Evolutionary conservation across 2,797 vertebrate species (phyloP), one percentile per base, ranked within the genome.

Genomic region (Galagoides demidoff): DNA sequence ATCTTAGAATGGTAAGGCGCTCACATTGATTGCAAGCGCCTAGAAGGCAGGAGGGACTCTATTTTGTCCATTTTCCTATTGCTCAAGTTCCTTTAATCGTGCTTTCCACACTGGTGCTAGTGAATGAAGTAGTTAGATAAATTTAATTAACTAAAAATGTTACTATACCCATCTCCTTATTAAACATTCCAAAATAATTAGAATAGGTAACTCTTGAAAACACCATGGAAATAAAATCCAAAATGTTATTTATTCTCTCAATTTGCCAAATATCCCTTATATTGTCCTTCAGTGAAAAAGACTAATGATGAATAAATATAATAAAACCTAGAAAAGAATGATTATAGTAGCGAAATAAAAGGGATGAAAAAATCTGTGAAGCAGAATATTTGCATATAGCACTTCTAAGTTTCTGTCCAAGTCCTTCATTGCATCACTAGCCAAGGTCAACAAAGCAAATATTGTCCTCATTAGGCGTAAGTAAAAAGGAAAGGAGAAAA

Each of bases 121-220:
- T 68, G 76, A 92, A 77, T 55, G 81, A 43, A 55, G 12, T 76
- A 43, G n/a, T 66, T 25, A 90, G 90, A 88, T 55, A 84, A 66
- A 81, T 68, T 93, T 81, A 77, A 89, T 70, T 95, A 92, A 43
- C 22, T 29, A 63, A 82, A 81, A 82, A 82, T 70, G 52, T 59
- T 88, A 68, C 37, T 71, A 31, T 0, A 90, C 29, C 16, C 82
- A 37, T 8, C 17, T 77, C 63, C 57, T 95, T n/a, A 76, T 59
- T 45, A 92, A 92, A 90, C 43, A 87, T 74, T 95, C 7, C 29
- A 73, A 95, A 96, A 92, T 29, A 81, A 74, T 31, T 74, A 19
- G 37, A 94, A 86, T 79, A 55, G 5, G 49, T n/a, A 52, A 37
- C 45, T 87, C 34, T 81, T 87, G 73, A 82, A 76, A 45, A 39